phyloP scores from a whole-genome alignment of 2,113 vertebrate genomes.

The Callaeas wilsoni region DNA sequence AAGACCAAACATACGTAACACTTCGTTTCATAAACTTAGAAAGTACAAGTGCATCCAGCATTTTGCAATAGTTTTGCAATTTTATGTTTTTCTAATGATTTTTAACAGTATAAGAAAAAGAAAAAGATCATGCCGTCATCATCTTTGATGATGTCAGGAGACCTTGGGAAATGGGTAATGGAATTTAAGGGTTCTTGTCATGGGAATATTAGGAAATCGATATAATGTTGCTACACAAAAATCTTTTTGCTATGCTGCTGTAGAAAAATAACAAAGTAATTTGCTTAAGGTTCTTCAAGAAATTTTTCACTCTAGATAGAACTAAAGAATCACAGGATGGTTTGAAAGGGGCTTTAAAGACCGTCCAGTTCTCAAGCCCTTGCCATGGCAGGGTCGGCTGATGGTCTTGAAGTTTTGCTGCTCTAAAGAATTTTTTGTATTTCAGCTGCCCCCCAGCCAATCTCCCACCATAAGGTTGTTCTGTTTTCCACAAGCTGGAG shows the following conservation, averaged over 20 bases:
- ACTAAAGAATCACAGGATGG: not conserved
- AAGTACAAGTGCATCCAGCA: not conserved
- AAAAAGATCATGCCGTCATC: fast-evolving
- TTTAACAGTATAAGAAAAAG: not conserved
- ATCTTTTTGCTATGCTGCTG: not conserved
- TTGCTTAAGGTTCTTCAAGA: not conserved
- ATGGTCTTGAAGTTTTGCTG: not conserved
- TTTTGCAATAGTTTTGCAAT: not conserved
- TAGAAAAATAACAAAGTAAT: not conserved
- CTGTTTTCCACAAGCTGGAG: not conserved
- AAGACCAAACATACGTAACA: not conserved
- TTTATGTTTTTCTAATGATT: not conserved
- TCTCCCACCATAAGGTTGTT: not conserved
- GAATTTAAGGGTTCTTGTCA: not conserved
- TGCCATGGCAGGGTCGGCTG: not conserved
- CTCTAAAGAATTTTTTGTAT: not conserved
- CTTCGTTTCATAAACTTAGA: not conserved
- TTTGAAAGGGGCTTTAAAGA: not conserved
- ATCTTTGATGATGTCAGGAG: not conserved
- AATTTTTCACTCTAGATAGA: not conserved
- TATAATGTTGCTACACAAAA: not conserved
- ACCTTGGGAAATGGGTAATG: not conserved
- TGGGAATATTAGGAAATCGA: not conserved
- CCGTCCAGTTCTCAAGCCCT: fast-evolving
- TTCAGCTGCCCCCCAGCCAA: not conserved